These are phyloP conservation scores for Mus spicilegus DNA, from an alignment of 2,113 vertebrate species.

Conservation along the genomic window DNA sequence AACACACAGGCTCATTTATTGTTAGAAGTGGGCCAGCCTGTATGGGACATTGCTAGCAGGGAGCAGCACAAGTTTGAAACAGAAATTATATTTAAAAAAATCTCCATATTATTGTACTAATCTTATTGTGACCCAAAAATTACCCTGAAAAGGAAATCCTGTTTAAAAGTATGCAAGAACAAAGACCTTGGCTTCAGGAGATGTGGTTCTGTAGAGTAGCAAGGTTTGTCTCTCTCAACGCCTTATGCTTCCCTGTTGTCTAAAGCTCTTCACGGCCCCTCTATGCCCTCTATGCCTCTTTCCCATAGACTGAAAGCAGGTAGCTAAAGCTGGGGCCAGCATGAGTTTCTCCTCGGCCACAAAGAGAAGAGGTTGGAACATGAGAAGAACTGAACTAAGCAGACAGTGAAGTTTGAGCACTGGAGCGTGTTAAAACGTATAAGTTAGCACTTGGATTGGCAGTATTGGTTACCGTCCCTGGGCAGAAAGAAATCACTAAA, in stretches of 20 bases:
- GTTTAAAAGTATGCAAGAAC: not conserved
- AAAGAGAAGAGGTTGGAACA: not conserved
- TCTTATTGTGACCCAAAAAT: not conserved
- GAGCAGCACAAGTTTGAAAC: rapidly evolving
- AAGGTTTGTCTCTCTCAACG: not conserved
- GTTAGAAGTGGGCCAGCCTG: not conserved
- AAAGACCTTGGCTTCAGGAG: not conserved
- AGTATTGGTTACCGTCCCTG: not conserved
- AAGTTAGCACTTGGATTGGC: not conserved
- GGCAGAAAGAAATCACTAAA: not conserved
- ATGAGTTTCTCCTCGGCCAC: not conserved
- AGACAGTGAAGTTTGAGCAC: not conserved
- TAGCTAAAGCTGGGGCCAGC: not conserved
- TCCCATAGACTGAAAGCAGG: not conserved
- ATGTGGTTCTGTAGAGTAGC: not conserved
- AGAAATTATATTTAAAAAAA: not conserved
- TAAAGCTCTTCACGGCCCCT: not conserved
- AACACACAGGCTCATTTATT: not conserved
- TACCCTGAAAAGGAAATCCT: not conserved
- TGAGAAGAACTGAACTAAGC: not conserved
- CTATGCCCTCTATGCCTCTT: not conserved
- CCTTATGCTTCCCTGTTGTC: rapidly evolving
- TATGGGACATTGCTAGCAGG: not conserved
- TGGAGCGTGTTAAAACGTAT: not conserved
- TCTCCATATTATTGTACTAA: not conserved